Base-by-base conservation (phyloP, 2,797 vertebrate species). In the Acrossocheilus wenchowensis region DNA sequence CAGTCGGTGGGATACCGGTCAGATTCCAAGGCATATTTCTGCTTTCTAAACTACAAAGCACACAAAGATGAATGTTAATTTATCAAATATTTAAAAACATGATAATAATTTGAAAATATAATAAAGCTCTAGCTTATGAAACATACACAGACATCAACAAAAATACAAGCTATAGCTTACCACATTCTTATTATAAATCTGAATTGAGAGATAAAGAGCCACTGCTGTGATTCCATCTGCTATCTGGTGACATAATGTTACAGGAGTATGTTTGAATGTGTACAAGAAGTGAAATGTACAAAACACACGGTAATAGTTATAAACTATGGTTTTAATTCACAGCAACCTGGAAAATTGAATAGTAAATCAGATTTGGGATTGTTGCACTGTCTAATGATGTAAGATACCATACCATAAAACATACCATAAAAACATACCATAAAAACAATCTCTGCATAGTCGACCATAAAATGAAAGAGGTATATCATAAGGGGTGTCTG, bases 401-500 rank as follows among this genome's bases (percentile, higher is more conserved):
- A 19, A 68, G 52, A 26, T 26, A 26, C 26, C 26, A 26, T 26
- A 26, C 26, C 26, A 26, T 26, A 26, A 26, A 26, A 26, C 26
- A 26, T 26, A 26, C 26, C 26, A 26, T 26, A 26, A 26, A 26
- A 26, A 26, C 26, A 26, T 26, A 26, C 26, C 95, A 99, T 98
- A 89, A 99, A 99, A 12, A 98, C 98, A 84, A 99, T 93, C 88
- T 99, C 98, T 81, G 97, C 97, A 78, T 99, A 98, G 90, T 99
- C 98, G 91, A 98, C 95, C 90, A 99, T 71, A 90, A 99, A 99
- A 94, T 99, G 98, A 92, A 99, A 99, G 90, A 98, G 94, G 94
- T 99, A 99, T 92, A 99, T 97, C 91, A 97, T 96, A 91, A 99
- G 94, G 0, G 98, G 98, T n/a, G 98, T 99, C 98, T 99, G 94